phyloP scores from a whole-genome alignment of 1,140 invertebrate species.

The Micrasema longulum region DNA sequence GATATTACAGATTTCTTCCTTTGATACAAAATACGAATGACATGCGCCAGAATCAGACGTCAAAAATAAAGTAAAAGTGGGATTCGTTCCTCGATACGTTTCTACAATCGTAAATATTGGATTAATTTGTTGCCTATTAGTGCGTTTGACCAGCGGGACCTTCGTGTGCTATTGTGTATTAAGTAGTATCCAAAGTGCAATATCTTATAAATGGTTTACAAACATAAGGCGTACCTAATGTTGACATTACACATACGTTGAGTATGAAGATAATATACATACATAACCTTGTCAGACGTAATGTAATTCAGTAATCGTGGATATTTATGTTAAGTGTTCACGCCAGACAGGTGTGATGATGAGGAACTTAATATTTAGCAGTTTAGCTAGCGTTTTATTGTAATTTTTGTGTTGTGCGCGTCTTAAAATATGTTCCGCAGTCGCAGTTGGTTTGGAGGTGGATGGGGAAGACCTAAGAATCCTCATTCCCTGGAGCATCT shows the following conservation, averaged over 20 bases:
- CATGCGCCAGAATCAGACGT: not conserved
- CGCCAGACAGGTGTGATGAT: slow-evolving; percentile 3
- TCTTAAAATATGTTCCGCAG: slow-evolving; percentile 81
- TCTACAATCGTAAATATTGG: slow-evolving; percentile 5
- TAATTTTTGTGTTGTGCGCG: not conserved
- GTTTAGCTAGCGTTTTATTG: slow-evolving; percentile 8
- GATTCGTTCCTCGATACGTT: not conserved
- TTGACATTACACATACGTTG: slow-evolving; percentile 38
- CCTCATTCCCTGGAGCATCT: slow-evolving; percentile 95
- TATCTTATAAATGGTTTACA: not conserved
- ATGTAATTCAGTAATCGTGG: slow-evolving; percentile 1
- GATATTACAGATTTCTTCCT: no score
- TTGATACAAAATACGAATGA: no score
- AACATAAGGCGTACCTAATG: slow-evolving; percentile 32
- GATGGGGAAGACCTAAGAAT: slow-evolving; percentile 93
- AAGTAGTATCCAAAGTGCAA: slow-evolving; percentile 4
- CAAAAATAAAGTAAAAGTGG: not conserved
- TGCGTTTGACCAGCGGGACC: not conserved
- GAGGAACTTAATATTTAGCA: not conserved
- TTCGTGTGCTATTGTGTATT: not conserved
- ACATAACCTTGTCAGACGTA: slow-evolving; percentile 32
- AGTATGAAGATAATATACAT: slow-evolving; percentile 18
- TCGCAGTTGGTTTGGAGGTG: slow-evolving; percentile 88
- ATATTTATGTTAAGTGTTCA: slow-evolving; percentile 10
- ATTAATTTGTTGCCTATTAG: not conserved